Evolutionary conservation across 2,888 invertebrate species (phyloP), one percentile per base, ranked within the genome.

Genomic region (Mesorhabditis spiculigera): DNA sequence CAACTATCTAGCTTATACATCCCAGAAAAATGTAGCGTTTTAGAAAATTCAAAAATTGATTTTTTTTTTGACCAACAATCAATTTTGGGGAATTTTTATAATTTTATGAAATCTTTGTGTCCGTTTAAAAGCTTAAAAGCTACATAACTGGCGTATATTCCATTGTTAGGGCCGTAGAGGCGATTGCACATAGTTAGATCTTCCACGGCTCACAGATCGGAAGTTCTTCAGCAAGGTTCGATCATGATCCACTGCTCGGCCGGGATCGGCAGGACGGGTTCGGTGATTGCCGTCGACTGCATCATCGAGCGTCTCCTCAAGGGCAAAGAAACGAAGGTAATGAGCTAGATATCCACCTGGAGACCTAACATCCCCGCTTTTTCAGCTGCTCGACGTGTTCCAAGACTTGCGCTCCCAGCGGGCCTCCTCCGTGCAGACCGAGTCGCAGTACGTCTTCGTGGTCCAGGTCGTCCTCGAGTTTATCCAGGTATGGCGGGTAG

Each of bases 391-490:
- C 16, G 66, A 68, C 5, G 42, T 45, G n/a, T 61, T 72, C 44
- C 8, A 4, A 4, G 50, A 62, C 16, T 65, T 72, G 43, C 67
- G 72, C 5, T n/a, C 44, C 4, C 72, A 72, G 66, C 28, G 72
- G 28, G 67, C 72, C 16, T 68, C 65, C 4, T 64, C 68, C 45
- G 58, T 72, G n/a, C 72, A 70, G 62, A 70, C 45, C 42, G 70
- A 70, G 43, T 68, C 58, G 16, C 72, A 72, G 45, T 72, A 69
- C 66, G 65, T 70, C 4, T 68, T 69, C 63, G 43, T 61, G 4
- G 58, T 62, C 63, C 8, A 62, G 41, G 43, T 42, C 42, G 44
- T 65, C 16, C 4, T 67, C 45, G 28, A 8, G 45, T 72, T 70
- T 65, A 67, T 69, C 16, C 43, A 66, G 5, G 63, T 43, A 68